Evolutionary conservation across 2,113 vertebrate genomes (phyloP), one percentile per base, ranked within the genome.

Genomic region (Hassar affinis): DNA sequence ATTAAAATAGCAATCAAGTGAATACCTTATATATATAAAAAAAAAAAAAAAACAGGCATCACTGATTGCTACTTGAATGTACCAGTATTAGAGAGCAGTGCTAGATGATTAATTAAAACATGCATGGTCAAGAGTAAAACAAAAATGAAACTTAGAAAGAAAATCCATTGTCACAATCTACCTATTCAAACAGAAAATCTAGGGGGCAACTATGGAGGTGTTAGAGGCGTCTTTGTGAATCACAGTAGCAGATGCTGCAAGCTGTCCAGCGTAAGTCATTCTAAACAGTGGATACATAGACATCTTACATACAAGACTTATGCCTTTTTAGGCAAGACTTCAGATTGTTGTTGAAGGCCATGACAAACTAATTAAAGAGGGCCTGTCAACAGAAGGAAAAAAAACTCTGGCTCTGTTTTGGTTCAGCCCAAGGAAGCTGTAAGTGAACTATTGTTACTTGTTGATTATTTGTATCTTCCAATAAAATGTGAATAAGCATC

Each of bases 61-160:
- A 93, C 42, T 72, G 45, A 27, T 12, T 95, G 93, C 92, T 90
- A 91, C 90, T 90, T 92, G 89, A 91, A 90, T 91, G 90, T 71
- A 72, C 80, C 15, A 59, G 8, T 33, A 33, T 54, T 33, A 33
- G 3, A 76, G 54, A 76, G 27, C 51, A 18, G 18, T 27, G 78
- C 3, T 33, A 47, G 14, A 49, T 82, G 78, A 78, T 85, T 62
- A 82, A 81, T 78, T 17, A 56, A 78, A 85, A 88, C 15, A 76
- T 78, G 72, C 76, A 82, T 87, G 85, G 81, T 81, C 90, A 87
- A 87, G 90, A 76, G 84, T 88, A 90, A 91, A 88, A 90, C 87
- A 85, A 92, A 90, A 92, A 87, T 92, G 87, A 91, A 88, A 27
- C n/a, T 72, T 15, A 2, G 35, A 30, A 79, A 56, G 49, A 57